These are phyloP conservation scores for Podotricha telesiphe DNA, from an alignment of 2,888 invertebrate species.

Conservation along the genomic window DNA sequence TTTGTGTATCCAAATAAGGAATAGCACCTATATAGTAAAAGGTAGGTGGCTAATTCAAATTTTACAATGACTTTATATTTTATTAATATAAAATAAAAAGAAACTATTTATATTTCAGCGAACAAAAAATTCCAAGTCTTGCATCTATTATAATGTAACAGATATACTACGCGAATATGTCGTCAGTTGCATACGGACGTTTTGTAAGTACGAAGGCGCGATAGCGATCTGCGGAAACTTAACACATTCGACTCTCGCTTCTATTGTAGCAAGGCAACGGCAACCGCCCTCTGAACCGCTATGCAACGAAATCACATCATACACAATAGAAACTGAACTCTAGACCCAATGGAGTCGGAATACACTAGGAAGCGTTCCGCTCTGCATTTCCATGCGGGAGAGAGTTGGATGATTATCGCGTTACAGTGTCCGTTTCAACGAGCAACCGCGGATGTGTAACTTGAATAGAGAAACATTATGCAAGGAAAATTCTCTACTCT, in stretches of 20 bases:
- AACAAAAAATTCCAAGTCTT: not conserved
- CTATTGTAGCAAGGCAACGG: slow-evolving; percentile 68
- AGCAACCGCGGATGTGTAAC: slow-evolving; percentile 75
- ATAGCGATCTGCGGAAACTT: slow-evolving; percentile 72
- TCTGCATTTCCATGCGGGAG: slow-evolving; percentile 76
- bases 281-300: slow-evolving; percentile 73
- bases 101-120: slow-evolving; percentile 32
- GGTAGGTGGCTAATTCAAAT: slow-evolving; percentile 52
- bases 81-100: slow-evolving; percentile 49
- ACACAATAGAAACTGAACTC: slow-evolving; percentile 56
- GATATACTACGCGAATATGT: slow-evolving; percentile 49
- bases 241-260: slow-evolving; percentile 68
- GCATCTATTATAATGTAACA: slow-evolving; percentile 6
- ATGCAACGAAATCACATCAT: slow-evolving; percentile 57
- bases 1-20: slow-evolving; percentile 65
- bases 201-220: slow-evolving; percentile 59
- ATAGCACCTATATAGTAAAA: slow-evolving; percentile 57
- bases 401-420: slow-evolving; percentile 70
- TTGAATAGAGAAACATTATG: slow-evolving; percentile 58
- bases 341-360: slow-evolving; percentile 61
- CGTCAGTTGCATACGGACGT: slow-evolving; percentile 61
- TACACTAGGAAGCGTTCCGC: slow-evolving; percentile 78
- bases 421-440: slow-evolving; percentile 73
- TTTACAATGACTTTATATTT: slow-evolving; percentile 50
- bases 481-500: too few relatives aligned